These are phyloP conservation scores for Scomber colias DNA, from an alignment of 2,113 vertebrate species.

Conservation along the genomic window DNA sequence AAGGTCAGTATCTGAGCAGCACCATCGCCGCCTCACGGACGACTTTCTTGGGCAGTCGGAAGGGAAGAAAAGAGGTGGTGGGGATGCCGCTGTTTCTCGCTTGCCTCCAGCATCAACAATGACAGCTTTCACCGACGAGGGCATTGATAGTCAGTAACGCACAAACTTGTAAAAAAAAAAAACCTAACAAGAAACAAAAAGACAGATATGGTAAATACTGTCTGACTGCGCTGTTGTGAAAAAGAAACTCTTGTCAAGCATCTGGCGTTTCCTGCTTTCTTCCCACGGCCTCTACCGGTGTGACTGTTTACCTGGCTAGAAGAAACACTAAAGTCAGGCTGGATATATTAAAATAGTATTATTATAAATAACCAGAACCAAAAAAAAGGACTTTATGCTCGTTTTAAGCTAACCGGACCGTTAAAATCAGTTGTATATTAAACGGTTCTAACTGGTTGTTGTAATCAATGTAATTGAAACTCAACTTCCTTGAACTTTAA, in stretches of 20 bases:
- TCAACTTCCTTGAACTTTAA: slow-evolving; percentile 56
- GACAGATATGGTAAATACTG: not conserved
- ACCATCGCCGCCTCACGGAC: slow-evolving; percentile 44
- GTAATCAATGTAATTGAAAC: not conserved
- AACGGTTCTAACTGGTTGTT: not conserved
- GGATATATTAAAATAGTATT: not conserved
- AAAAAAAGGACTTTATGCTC: not conserved
- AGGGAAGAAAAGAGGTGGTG: slow-evolving; percentile 25
- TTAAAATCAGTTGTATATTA: not conserved
- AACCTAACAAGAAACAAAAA: not conserved
- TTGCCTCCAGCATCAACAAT: slow-evolving; percentile 60
- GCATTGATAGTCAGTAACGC: slow-evolving; percentile 11
- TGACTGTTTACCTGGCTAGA: slow-evolving; percentile 50
- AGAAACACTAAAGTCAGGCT: slow-evolving; percentile 16
- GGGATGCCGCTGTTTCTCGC: slow-evolving; percentile 59
- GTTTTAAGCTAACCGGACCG: not conserved
- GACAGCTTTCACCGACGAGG: slow-evolving; percentile 55
- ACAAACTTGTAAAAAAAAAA: slow-evolving; percentile 34
- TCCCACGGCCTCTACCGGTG: slow-evolving; percentile 31
- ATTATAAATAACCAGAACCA: not conserved
- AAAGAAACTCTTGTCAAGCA: slow-evolving; percentile 4
- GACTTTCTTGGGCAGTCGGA: slow-evolving; percentile 29
- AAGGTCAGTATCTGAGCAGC: slow-evolving; percentile 73
- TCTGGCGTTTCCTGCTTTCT: slow-evolving; percentile 60
- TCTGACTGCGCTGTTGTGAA: not conserved